Conservation (phyloP, 2,797 vertebrate species). For the Eidolon dupreanum region DNA sequence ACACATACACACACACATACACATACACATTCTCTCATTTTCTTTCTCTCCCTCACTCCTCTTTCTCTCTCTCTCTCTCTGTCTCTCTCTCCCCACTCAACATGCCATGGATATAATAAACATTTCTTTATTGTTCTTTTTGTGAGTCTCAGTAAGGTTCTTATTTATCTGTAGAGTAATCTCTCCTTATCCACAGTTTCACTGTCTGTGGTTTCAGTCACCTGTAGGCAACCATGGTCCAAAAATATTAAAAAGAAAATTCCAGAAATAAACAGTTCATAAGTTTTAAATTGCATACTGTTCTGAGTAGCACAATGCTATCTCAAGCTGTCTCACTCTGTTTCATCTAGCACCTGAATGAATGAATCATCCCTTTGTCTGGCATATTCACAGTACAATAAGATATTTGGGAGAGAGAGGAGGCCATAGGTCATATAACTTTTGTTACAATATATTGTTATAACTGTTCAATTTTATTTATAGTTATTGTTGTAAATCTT, state of each 20-base stretch:
- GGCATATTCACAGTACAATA: not conserved
- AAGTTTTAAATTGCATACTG: not conserved
- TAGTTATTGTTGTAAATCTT: not conserved
- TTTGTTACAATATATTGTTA: not conserved
- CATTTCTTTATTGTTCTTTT: not conserved
- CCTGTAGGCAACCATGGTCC: not conserved
- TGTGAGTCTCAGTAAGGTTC: not conserved
- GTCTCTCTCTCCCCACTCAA: rapidly evolving
- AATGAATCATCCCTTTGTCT: not conserved
- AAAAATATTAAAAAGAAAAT: not conserved
- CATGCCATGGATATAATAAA: not conserved
- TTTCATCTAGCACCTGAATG: too few species aligned
- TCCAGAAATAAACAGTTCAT: not conserved
- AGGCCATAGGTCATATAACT: not conserved
- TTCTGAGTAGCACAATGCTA: not conserved
- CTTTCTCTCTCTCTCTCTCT: not conserved
- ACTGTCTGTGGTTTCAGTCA: not conserved
- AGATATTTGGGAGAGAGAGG: not conserved
- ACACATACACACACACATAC: not conserved
- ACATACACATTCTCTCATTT: not conserved
- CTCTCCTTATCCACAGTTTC: not conserved
- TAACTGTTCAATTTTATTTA: not conserved
- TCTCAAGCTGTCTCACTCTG: not conserved
- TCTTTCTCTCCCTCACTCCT: not conserved
- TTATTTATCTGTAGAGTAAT: not conserved